Conservation (phyloP, 2,797 vertebrate genomes). For the Tokudaia tokunoshimensis region DNA sequence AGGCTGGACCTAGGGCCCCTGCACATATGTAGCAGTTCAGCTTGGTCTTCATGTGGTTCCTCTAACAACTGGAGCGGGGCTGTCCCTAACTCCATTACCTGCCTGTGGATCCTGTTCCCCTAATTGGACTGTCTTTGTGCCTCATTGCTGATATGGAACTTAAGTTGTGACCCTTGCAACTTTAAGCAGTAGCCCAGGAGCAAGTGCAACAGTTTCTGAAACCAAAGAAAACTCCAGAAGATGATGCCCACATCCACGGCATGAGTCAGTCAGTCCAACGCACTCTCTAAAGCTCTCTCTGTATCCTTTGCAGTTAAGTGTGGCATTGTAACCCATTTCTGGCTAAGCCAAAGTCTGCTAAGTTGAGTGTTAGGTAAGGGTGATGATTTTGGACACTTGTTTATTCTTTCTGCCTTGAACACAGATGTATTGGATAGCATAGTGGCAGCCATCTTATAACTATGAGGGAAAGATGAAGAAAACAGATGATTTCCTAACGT, state of each 20-base stretch:
- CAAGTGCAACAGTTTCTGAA: neutral
- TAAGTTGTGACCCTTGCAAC: neutral
- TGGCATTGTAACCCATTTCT: neutral
- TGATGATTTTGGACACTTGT: neutral
- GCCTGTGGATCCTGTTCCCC: neutral
- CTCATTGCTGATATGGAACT: neutral
- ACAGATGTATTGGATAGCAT: neutral
- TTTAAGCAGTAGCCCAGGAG: neutral
- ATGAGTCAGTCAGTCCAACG: neutral
- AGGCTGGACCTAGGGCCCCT: neutral
- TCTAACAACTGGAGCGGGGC: neutral
- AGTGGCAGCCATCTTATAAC: neutral
- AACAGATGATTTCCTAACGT: neutral
- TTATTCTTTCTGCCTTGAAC: slow-evolving; percentile 40
- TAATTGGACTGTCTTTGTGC: neutral
- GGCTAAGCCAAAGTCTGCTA: neutral
- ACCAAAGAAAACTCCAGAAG: neutral
- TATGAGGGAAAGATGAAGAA: neutral
- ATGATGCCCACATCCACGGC: neutral
- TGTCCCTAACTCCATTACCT: neutral
- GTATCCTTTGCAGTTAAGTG: neutral
- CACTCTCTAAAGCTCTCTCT: neutral
- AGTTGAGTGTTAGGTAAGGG: neutral
- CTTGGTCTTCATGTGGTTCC: neutral
- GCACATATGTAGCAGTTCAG: neutral